These are phyloP conservation scores for Conus betulinus DNA, from an alignment of 1,140 invertebrate species.

Conservation along the genomic window DNA sequence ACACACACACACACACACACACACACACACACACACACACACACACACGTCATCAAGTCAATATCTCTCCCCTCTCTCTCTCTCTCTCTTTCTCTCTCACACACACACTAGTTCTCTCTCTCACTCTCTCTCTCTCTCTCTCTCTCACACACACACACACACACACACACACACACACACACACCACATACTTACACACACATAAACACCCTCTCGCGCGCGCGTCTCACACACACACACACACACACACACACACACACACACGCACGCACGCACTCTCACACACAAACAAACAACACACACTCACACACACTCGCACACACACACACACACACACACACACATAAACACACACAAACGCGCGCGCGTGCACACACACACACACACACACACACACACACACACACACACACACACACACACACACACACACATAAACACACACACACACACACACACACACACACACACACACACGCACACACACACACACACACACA, in stretches of 20 bases:
- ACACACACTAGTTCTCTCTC: too few species aligned
- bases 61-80: not conserved
- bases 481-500: not conserved
- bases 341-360: too few species aligned
- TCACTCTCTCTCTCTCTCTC: too few species aligned
- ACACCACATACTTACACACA: too few species aligned
- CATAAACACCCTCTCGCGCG: too few species aligned
- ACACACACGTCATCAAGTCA: not conserved
- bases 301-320: not conserved
- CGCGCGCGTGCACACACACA: not conserved
- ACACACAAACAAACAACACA: too few species aligned
- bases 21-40: not conserved
- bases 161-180: constrained; percentile 6
- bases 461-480: not conserved
- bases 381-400: not conserved
- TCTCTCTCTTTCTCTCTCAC: not conserved
- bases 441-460: not conserved
- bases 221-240: too few species aligned
- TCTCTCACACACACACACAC: not conserved
- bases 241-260: not conserved
- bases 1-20: not conserved
- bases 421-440: not conserved
- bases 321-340: too few species aligned
- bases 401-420: not conserved
- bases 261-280: not conserved